These are phyloP conservation scores for Tricholauxania praeusta DNA, from an alignment of 2,888 invertebrate species.

Conservation along the genomic window DNA sequence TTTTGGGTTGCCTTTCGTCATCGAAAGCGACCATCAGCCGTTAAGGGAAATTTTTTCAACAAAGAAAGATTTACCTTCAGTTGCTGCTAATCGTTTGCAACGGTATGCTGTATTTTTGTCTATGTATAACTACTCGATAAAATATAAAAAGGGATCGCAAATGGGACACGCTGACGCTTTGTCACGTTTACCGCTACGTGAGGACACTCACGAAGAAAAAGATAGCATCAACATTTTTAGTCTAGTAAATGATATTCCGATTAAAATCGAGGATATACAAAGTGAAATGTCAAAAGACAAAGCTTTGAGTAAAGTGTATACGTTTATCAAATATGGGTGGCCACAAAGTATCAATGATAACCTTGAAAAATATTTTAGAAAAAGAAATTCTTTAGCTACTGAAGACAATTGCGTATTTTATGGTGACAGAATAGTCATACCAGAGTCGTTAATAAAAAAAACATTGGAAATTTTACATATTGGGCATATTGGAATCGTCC, in stretches of 20 bases:
- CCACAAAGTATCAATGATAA: not conserved
- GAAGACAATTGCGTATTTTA: too few relatives aligned
- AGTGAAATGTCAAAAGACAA: constrained; percentile 18
- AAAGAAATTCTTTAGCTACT: not conserved
- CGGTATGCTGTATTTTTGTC: too few relatives aligned
- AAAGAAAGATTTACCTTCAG: too few relatives aligned
- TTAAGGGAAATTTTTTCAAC: too few relatives aligned
- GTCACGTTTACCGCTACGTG: not conserved
- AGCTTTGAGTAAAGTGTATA: constrained; percentile 16
- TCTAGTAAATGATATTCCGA: constrained; percentile 7
- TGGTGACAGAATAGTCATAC: too few relatives aligned
- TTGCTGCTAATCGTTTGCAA: too few relatives aligned
- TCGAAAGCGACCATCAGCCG: too few relatives aligned
- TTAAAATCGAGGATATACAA: too few relatives aligned
- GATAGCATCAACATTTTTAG: not conserved
- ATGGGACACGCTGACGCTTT: constrained; percentile 1
- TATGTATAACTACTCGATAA: too few relatives aligned
- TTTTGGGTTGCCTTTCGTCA: too few relatives aligned
- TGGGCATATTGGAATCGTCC: not conserved
- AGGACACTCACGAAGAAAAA: not conserved
- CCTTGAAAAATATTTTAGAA: not conserved
- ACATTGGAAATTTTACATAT: too few relatives aligned
- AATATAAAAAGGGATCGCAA: not conserved
- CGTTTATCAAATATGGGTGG: constrained; percentile 30
- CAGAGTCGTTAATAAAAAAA: not conserved